A percentile compares a stretch with the other conserved stretches of the same genome.
Evolutionary conservation across 1,140 invertebrate species (phyloP).

Genomic region (Pseudomyrmex gracilis): DNA sequence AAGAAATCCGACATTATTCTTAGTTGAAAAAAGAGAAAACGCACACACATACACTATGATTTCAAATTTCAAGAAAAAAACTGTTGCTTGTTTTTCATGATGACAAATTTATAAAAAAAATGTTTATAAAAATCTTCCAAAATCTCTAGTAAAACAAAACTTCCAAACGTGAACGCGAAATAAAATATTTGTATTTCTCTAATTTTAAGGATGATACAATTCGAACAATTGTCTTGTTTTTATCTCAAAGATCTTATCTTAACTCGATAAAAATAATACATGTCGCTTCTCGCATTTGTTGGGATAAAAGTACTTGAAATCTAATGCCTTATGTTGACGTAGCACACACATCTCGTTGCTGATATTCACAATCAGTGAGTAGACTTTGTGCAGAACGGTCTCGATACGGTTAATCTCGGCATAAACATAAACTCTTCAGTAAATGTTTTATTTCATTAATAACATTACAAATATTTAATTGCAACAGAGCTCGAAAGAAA

Average conservation of each 20-base stretch:
- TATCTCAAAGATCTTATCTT: constrained; percentile 32
- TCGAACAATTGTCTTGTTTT: background rate
- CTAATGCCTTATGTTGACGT: background rate
- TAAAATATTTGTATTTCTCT: background rate
- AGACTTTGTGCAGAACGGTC: constrained; percentile 11
- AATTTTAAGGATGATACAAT: background rate
- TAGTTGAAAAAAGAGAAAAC: too few species aligned
- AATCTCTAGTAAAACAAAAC: background rate
- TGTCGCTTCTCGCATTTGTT: constrained; percentile 5
- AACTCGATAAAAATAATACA: constrained; percentile 4
- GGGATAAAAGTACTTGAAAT: constrained; percentile 6
- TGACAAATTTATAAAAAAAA: background rate
- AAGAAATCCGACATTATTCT: too few species aligned
- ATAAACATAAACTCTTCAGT: too few species aligned
- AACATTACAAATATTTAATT: background rate
- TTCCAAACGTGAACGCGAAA: too few species aligned
- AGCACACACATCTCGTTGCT: background rate
- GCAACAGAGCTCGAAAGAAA: background rate
- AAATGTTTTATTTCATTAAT: too few species aligned
- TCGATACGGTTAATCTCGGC: background rate
- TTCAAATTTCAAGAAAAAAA: too few species aligned
- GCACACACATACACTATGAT: too few species aligned
- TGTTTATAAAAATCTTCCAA: background rate
- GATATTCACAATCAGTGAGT: constrained; percentile 11
- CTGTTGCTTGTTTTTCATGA: background rate